Evolutionary conservation across 2,113 vertebrate species (phyloP), one percentile per base, ranked within the genome.

Genomic region (Manacus vitellinus): DNA sequence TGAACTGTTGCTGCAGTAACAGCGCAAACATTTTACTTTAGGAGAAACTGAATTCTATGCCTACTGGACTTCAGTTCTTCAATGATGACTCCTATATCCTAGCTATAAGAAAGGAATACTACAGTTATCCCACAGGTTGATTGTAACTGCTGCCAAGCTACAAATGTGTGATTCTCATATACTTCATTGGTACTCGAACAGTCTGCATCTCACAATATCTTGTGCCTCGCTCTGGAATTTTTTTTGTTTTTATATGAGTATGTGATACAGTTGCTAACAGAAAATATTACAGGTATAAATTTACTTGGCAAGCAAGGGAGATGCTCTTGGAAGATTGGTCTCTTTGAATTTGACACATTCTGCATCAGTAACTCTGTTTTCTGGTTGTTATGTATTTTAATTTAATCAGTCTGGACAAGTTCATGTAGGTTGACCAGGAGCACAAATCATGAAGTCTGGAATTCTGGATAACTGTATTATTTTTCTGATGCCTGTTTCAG

Each of bases 301-400:
- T 52, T 44, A 14, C 24, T 75, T 49, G 72, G 6, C 10, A 59
- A 54, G 13, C 28, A 43, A 35, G 33, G 47, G 66, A 41, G 19
- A 12, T 8, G 13, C 8, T 77, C 2, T 8, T 52, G 30, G 4
- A 33, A 87, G 8, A 2, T 52, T 1, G 0, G 3, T 76, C 19
- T 67, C n/a, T 73, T 35, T 54, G 13, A 52, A 67, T 72, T 59
- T 84, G 12, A 30, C 35, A 9, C 22, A 11, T 72, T 89, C 12
- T 68, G 25, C 75, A 44, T 33, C 13, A 33, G 9, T 43, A 59
- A 21, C 30, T 65, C 1, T 87, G 39, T 67, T 73, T 49, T 20
- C 28, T 74, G 8, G 0, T 0, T 73, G 9, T 65, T 44, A 21
- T 35, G 27, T 41, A 47, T 56, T 84, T 83, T 52, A 71, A n/a